These are phyloP conservation scores for Amphiprion clarkii DNA, from an alignment of 2,797 vertebrate species.

Conservation along the genomic window DNA sequence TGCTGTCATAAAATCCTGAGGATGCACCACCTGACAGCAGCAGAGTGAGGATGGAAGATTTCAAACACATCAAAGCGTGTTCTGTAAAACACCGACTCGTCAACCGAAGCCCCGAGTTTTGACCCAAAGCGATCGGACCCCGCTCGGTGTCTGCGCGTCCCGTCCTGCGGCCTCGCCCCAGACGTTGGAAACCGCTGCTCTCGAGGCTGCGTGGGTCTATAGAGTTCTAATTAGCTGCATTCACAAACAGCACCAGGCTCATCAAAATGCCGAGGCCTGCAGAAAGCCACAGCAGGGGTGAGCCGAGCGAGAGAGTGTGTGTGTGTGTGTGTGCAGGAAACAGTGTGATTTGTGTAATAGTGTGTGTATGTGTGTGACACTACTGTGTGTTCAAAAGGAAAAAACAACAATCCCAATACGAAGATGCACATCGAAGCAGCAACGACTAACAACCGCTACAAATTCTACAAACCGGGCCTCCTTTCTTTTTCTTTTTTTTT, in stretches of 20 bases:
- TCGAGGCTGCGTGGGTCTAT: constrained; percentile 68
- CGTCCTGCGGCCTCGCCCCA: constrained; percentile 58
- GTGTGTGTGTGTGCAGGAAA: constrained; percentile 13
- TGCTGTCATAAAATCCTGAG: background rate
- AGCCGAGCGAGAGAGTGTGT: constrained; percentile 35
- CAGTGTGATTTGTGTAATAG: constrained; percentile 49
- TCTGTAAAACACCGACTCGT: background rate
- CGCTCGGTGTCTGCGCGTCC: constrained; percentile 32
- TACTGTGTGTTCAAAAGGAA: constrained; percentile 32
- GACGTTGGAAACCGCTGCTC: constrained; percentile 65
- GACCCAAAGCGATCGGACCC: constrained; percentile 32
- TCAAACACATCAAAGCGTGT: background rate
- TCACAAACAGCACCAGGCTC: constrained; percentile 79
- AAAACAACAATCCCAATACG: constrained; percentile 41
- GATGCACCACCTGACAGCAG: no score
- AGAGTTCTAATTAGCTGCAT: constrained; percentile 82
- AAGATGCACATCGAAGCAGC: constrained; percentile 32
- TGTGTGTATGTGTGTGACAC: constrained; percentile 36
- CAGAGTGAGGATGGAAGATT: background rate
- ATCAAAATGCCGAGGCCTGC: constrained; percentile 81
- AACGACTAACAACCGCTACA: constrained; percentile 36
- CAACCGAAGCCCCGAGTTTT: constrained; percentile 5
- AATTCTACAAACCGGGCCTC: constrained; percentile 26
- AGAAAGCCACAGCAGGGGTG: constrained; percentile 83
- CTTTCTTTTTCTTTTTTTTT: no score